Base-by-base conservation (phyloP, 2,113 vertebrate species). In the Phainopepla nitens region DNA sequence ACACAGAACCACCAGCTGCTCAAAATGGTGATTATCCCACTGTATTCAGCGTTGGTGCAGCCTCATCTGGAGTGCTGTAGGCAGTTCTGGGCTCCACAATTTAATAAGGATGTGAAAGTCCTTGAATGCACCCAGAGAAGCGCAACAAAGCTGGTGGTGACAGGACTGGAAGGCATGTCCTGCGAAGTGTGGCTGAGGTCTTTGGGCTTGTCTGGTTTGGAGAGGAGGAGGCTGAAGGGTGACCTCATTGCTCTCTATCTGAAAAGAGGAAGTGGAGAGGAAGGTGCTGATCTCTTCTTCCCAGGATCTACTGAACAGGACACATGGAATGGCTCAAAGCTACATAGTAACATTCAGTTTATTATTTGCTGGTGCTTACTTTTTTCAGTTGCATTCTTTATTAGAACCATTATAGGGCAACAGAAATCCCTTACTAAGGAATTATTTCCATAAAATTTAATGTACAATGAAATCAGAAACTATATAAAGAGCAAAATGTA, bases 21-120 rank as follows among this genome's bases (percentile, higher is more conserved):
- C 19, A 29, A 27, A 50, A 6, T 23, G 6, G 10, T 11, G 31
- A 56, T 44, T 51, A 4, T 81, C 4, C 24, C 0, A 0, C 22
- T 42, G 22, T 42, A 9, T 53, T 82, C 23, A 9, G 13, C 1
- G 0, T 24, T 50, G 35, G 7, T 76, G 36, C 0, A 0, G 9
- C 12, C 42, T 89, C 53, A 29, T 58, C 33, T 27, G 1, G 12
- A 50, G 20, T 11, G 7, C 17, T 31, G 10, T 36, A 20, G 15
- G 51, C 12, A n/a, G 16, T 80, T 83, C 29, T 80, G 47, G 27
- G 12, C 19, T 16, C 6, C 17, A 18, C 17, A 16, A 4, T 35
- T 61, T 27, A 21, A 36, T n/a, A n/a, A 47, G 44, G 21, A 4
- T 21, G 9, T 18, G 7, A 56, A 71, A 21, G 29, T 47, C 25